phyloP scores from a whole-genome alignment of 1,140 invertebrate species.

The Ditylenchus dipsaci region DNA sequence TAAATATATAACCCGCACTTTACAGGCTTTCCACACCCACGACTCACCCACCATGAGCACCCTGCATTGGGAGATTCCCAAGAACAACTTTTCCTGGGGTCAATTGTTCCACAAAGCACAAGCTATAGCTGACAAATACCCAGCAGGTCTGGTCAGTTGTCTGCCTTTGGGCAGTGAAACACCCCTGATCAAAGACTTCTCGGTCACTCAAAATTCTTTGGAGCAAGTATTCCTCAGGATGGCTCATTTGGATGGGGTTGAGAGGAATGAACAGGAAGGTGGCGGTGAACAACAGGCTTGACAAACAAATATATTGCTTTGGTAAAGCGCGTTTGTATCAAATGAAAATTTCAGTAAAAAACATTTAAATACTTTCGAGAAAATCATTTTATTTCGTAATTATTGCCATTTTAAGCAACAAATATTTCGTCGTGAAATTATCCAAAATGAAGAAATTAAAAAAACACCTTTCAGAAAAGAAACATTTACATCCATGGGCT shows the following conservation, averaged over 20 bases:
- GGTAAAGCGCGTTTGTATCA: no score
- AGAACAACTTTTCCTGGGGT: slow-evolving; percentile 17
- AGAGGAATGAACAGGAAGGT: no score
- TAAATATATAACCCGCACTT: slow-evolving; percentile 9
- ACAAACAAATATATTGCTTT: no score
- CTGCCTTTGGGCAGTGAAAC: slow-evolving; percentile 9
- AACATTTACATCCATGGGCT: no score
- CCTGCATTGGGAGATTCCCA: slow-evolving; percentile 42
- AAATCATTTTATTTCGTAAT: no score
- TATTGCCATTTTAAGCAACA: no score
- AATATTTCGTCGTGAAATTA: no score
- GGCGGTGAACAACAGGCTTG: no score
- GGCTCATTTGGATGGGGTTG: neutral
- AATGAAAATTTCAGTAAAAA: no score
- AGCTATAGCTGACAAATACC: slow-evolving; percentile 34
- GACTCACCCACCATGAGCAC: slow-evolving; percentile 17
- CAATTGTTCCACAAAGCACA: slow-evolving; percentile 30
- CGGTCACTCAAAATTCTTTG: slow-evolving; percentile 39
- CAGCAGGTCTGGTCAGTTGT: neutral
- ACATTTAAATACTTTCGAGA: no score
- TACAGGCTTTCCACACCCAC: slow-evolving; percentile 23
- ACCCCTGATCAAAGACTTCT: slow-evolving; percentile 40
- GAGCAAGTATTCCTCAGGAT: slow-evolving; percentile 40
- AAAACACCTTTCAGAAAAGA: no score
- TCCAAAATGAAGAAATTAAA: no score